phyloP scores from a whole-genome alignment of 1,140 invertebrate species.

The Paraescarpia echinospica region DNA sequence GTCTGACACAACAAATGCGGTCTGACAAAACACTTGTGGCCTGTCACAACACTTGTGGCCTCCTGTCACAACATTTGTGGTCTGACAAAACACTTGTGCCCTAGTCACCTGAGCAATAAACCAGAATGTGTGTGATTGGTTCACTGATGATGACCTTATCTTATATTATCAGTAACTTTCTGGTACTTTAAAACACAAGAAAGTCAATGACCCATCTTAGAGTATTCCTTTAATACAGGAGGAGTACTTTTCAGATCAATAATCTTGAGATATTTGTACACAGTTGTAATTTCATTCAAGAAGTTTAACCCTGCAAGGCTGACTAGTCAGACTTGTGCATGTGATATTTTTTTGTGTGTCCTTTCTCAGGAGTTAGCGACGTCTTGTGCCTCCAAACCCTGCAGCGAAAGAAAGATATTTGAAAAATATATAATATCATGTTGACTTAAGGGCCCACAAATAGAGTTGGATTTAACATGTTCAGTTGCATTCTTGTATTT shows the following conservation, averaged over 20 bases:
- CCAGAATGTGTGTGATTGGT: not conserved
- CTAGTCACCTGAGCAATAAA: not conserved
- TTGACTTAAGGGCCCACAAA: not conserved
- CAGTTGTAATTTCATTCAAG: not conserved
- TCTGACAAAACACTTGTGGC: too few relatives aligned
- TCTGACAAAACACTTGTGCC: too few relatives aligned
- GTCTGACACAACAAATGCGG: too few relatives aligned
- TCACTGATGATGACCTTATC: not conserved
- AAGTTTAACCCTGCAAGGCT: not conserved
- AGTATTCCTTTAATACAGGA: not conserved
- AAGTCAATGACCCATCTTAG: not conserved
- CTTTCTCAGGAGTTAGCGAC: conserved; percentile 2
- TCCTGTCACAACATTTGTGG: too few relatives aligned
- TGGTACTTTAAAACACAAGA: not conserved
- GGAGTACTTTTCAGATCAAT: not conserved
- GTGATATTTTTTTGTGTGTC: not conserved
- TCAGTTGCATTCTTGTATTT: not conserved
- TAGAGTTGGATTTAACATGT: not conserved
- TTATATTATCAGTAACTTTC: not conserved
- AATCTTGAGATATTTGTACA: not conserved
- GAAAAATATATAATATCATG: not conserved
- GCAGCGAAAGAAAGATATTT: conserved; percentile 2
- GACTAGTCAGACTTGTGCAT: not conserved
- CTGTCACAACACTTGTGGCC: too few relatives aligned
- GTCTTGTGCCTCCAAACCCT: conserved; percentile 24